Evolutionary conservation across 2,888 invertebrate genomes (phyloP), one percentile per base, ranked within the genome.

Genomic region (Criorhina ranunculi): DNA sequence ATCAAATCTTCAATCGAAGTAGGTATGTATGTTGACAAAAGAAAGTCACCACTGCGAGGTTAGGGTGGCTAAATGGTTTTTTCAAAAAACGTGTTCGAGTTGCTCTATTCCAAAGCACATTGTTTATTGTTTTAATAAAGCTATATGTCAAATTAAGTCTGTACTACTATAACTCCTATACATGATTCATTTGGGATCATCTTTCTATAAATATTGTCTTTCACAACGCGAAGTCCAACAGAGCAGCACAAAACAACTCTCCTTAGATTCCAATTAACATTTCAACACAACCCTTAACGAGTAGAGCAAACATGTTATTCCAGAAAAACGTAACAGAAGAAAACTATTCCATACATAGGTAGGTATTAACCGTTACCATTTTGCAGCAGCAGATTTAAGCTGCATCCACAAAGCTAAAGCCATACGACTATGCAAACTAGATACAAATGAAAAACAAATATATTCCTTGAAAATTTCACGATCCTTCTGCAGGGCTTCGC

Each of bases 371-470:
- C 31, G 5, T 12, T 31, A 8, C 2, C 24, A n/a, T 31, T 53
- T 24, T 29, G 5, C 8, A 3, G 2, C 15, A 55, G 17, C 35
- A 17, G 33, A 12, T 35, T 31, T 17, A 33, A 31, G 31, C 12
- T 33, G 15, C 53, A 33, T 33, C 33, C 53, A 53, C 53, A 53
- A 33, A 33, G 31, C 31, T 31, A 0, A 31, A 51, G 31, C 8
- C 53, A 33, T 15, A 15, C 15, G 17, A 31, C 12, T 1, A 9
- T 17, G 33, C 8, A 15, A 15, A 55, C 33, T 15, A 8, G 0
- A 35, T 17, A 55, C 31, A 53, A 15, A 15, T 35, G 53, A 53
- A 53, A 53, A 53, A 53, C 31, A 31, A 53, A 2, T 53, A 53
- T 53, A 46, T 11, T 17, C 17, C 8, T 8, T 9, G 15, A 55